Base-by-base conservation (phyloP, 2,888 invertebrate genomes). In the Lasioglossum pauxillum region DNA sequence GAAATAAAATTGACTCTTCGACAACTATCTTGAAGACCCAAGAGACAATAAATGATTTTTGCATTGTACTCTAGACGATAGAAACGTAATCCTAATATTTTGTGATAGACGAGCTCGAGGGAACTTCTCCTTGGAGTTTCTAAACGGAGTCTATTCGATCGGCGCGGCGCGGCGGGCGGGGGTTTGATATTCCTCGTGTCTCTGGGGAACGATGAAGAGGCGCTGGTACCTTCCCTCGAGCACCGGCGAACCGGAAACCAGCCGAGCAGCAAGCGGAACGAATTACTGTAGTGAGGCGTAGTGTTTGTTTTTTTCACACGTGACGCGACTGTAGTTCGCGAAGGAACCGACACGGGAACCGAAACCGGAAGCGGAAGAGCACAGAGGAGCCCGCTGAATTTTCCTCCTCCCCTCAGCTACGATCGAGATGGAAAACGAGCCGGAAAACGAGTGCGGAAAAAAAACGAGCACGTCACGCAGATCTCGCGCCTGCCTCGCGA, bases 201-300 rank as follows among this genome's bases (percentile, higher is more conserved):
- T 46, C 46, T 75, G 35, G 67, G 67, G 19, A 67, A 67, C 35
- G 35, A 35, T 19, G 10, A 67, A 19, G 10, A 35, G 67, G 67
- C 23, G 35, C 35, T 8, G 41, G 69, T 38, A 38, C n/a, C 38
- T 69, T n/a, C 46, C 46, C 49, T 67, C 44, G n/a, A 16, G 23
- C 31, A 81, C 76, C 81, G 57, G 78, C 76, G 81, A 78, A 71
- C 19, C 38, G 44, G 78, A 60, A 60, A 76, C 60, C 82, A 89
- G n/a, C 69, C 69, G 69, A 41, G 14, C 82, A 81, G 46, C 74
- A 81, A 87, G 76, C 82, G 74, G 75, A 75, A 85, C 80, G 84
- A 88, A 88, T 84, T 86, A 88, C 85, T 87, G 85, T 89, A 90
- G 90, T 80, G 83, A 90, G 83, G 80, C 84, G 84, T 89, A 90